These are phyloP conservation scores for Lamprotornis superbus DNA, from an alignment of 2,113 vertebrate species.

Conservation along the genomic window DNA sequence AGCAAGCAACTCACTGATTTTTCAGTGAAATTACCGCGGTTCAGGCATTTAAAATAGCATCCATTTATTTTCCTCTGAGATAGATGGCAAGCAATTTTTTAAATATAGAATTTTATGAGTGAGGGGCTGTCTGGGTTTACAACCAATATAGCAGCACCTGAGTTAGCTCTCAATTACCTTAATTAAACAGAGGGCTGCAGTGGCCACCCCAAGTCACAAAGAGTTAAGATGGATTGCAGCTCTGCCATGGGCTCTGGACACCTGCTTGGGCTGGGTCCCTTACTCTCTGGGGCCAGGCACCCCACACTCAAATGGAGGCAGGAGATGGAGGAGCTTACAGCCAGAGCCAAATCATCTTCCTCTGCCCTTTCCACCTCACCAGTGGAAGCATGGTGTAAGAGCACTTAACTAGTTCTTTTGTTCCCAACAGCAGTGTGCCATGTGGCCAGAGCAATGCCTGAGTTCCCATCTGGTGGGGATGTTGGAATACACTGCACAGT, in stretches of 20 bases:
- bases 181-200: neutral
- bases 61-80: neutral
- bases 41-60: neutral
- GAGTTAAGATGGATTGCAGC: neutral
- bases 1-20: neutral
- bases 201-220: neutral
- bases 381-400: rapidly evolving
- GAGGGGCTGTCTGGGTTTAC: neutral
- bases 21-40: neutral
- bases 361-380: neutral
- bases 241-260: neutral
- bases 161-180: neutral
- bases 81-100: neutral
- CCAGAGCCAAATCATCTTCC: neutral
- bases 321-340: neutral
- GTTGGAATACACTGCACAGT: neutral
- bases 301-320: rapidly evolving
- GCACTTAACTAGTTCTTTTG: neutral
- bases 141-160: neutral
- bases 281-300: neutral
- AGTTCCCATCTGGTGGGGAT: neutral
- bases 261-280: rapidly evolving
- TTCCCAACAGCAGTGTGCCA: neutral
- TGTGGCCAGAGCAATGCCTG: rapidly evolving
- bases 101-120: neutral